phyloP scores from a whole-genome alignment of 2,797 vertebrate genomes.

The Gymnothorax javanicus region DNA sequence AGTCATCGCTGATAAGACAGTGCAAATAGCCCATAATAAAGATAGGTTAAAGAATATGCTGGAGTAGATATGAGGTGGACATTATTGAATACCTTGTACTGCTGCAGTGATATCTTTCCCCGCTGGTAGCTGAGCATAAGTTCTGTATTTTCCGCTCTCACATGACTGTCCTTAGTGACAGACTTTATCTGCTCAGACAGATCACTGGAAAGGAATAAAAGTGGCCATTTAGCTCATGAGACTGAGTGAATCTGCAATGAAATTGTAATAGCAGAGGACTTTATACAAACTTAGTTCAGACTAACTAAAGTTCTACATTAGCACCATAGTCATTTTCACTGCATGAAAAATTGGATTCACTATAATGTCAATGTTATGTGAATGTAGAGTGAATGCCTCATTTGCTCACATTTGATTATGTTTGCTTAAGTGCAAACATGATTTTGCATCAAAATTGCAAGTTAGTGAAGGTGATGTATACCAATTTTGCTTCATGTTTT shows the following conservation, averaged over 20 bases:
- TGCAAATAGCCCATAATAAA: background rate
- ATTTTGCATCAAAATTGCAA: too few species aligned
- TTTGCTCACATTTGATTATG: too few species aligned
- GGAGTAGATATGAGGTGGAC: background rate
- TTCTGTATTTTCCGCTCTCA: conserved; percentile 83
- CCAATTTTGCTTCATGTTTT: too few species aligned
- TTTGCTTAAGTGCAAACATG: too few species aligned
- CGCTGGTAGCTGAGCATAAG: conserved; percentile 90
- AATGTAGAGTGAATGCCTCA: too few species aligned
- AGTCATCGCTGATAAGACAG: background rate
- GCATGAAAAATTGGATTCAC: too few species aligned
- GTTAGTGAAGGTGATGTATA: too few species aligned
- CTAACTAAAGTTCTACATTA: background rate
- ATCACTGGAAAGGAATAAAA: conserved; percentile 63
- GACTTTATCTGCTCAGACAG: conserved; percentile 89
- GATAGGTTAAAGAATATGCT: background rate
- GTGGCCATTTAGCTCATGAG: background rate
- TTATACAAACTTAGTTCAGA: background rate
- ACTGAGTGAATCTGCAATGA: background rate
- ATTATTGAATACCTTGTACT: conserved; percentile 80
- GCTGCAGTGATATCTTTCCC: conserved; percentile 76
- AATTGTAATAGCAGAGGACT: background rate
- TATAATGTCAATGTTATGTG: too few species aligned
- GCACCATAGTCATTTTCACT: background rate
- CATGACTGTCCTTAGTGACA: conserved; percentile 86